Evolutionary conservation across 2,113 vertebrate genomes (phyloP), one percentile per base, ranked within the genome.

Genomic region (Polyodon spathula): DNA sequence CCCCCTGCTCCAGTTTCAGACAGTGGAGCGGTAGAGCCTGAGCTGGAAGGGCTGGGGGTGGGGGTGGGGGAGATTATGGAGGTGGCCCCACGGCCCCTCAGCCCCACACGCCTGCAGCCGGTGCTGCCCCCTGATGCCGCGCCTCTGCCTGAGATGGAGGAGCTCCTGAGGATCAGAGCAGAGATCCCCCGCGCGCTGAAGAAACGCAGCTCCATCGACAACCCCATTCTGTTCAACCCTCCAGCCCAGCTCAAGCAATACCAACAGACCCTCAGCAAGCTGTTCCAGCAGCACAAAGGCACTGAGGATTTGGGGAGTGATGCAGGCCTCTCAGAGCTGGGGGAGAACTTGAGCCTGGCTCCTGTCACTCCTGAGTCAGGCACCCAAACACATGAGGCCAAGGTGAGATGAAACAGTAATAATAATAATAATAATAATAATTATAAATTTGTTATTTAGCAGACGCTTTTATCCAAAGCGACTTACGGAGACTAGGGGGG

Each of bases 121-220:
- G 76, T 93, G 0, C 75, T 94, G 61, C 91, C 89, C 0, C 89
- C 84, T 0, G 87, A 90, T 60, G 79, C 79, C 0, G 86, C 87
- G 41, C 72, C 71, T 0, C 78, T 87, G 17, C 86, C 85, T 0
- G 68, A 89, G 59, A 61, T 86, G 9, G 86, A 91, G 68, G 89
- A 92, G 63, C 65, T 94, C 56, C 80, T 92, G 0, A 82, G 86
- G 1, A 80, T 93, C n/a, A 80, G 92, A 39, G 83, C 90, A 0
- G 90, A 93, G 65, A 90, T 96, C 59, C 93, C 93, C 0, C 79
- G 93, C 2, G 86, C 93, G 0, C 85, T 96, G 54, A 93, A 92
- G 54, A 91, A 82, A 58, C 80, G 90, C 0, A 87, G 91, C 8
- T 94, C 93, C 7, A 78, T 82, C 62, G 90, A 94, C 14, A 76